phyloP scores from a whole-genome alignment of 2,797 vertebrate species.

The Poeciliopsis turneri region DNA sequence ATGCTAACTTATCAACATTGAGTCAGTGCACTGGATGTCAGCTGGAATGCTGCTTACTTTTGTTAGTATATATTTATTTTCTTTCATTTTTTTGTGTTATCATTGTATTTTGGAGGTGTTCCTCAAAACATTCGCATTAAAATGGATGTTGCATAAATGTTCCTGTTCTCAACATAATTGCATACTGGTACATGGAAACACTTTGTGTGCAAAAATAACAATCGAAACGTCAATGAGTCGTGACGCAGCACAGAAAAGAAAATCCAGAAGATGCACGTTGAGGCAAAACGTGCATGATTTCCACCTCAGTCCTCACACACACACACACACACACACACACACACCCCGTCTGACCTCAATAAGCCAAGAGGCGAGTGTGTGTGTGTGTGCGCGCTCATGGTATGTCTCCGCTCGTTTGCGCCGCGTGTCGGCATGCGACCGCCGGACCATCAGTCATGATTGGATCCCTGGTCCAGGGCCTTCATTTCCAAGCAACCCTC shows the following conservation, averaged over 20 bases:
- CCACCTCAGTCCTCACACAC: neutral
- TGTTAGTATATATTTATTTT: neutral
- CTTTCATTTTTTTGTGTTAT: too few relatives aligned
- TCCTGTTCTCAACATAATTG: neutral
- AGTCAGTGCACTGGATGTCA: neutral
- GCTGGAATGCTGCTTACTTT: neutral
- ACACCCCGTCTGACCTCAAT: constrained; percentile 35
- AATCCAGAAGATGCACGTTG: neutral
- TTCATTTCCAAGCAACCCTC: constrained; percentile 40
- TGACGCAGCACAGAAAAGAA: neutral
- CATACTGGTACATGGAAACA: too few relatives aligned
- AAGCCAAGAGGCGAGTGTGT: neutral
- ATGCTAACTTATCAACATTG: neutral
- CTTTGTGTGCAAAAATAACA: too few relatives aligned
- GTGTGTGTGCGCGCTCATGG: constrained; percentile 2
- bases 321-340: neutral
- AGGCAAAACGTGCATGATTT: neutral
- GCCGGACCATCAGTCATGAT: constrained; percentile 57
- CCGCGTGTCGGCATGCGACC: constrained; percentile 43
- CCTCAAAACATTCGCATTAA: too few relatives aligned
- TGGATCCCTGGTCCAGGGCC: constrained; percentile 18
- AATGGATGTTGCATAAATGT: too few relatives aligned
- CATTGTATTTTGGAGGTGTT: too few relatives aligned
- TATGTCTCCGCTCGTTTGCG: constrained; percentile 29
- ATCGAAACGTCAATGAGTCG: neutral